These are phyloP conservation scores for Brachionus calyciflorus DNA, from an alignment of 1,140 invertebrate species.

Conservation along the genomic window DNA sequence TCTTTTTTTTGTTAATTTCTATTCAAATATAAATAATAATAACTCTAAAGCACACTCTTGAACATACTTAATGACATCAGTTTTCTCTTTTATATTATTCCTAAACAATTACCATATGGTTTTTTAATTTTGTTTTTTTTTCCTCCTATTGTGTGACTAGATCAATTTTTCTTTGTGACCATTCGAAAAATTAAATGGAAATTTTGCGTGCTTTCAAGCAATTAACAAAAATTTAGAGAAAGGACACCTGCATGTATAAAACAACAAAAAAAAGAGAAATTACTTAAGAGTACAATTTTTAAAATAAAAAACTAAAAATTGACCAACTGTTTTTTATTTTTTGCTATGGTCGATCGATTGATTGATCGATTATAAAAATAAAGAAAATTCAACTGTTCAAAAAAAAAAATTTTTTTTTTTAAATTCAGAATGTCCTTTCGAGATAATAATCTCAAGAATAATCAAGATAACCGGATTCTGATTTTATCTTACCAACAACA, in stretches of 20 bases:
- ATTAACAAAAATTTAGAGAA: background rate
- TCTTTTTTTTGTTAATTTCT: too few species aligned
- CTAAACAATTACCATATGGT: slow-evolving; percentile 37
- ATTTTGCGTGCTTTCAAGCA: slow-evolving; percentile 31
- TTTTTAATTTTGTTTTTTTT: too few species aligned
- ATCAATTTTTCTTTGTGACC: slow-evolving; percentile 3
- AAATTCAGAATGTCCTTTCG: too few species aligned
- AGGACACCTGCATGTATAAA: background rate
- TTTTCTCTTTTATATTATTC: too few species aligned
- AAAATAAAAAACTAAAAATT: too few species aligned
- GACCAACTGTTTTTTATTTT: slow-evolving; percentile 18
- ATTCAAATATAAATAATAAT: background rate
- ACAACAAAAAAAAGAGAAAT: too few species aligned
- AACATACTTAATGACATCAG: slow-evolving; percentile 37
- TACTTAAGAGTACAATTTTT: too few species aligned
- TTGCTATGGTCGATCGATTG: background rate
- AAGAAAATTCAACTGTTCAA: background rate
- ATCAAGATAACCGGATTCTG: too few species aligned
- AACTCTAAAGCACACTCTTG: slow-evolving; percentile 3
- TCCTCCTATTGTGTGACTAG: slow-evolving; percentile 13
- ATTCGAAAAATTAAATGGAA: background rate
- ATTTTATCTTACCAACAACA: too few species aligned
- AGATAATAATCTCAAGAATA: too few species aligned
- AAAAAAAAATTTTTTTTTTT: too few species aligned
- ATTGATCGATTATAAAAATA: slow-evolving; percentile 37